Percentiles rank a stretch among this genome's conserved stretches.
Evolutionary conservation across 2,113 vertebrate genomes (phyloP).

Genomic region (Protobothrops mucrosquamatus): DNA sequence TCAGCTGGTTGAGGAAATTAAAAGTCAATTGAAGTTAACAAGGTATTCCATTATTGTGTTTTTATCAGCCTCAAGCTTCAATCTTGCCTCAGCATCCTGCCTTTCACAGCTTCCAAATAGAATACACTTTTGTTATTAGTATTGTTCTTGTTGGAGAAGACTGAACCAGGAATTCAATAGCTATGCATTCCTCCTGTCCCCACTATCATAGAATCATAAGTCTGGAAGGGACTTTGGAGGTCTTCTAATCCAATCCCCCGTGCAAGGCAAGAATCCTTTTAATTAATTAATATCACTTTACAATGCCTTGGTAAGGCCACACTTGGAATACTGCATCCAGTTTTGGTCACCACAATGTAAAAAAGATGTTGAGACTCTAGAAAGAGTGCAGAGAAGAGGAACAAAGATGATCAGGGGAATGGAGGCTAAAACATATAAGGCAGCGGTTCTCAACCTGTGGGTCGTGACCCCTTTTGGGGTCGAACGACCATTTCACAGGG

Average conservation of each 20-base stretch:
- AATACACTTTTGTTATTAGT: background rate
- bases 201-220: background rate
- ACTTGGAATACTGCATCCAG: too few species aligned
- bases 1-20: background rate
- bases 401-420: too few species aligned
- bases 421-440: too few species aligned
- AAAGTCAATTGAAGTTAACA: background rate
- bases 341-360: too few species aligned
- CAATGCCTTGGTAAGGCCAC: too few species aligned
- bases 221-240: background rate
- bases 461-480: too few species aligned
- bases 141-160: background rate
- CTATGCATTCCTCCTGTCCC: background rate
- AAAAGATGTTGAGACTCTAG: too few species aligned
- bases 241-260: background rate
- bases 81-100: background rate
- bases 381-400: too few species aligned
- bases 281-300: too few species aligned
- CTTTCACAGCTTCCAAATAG: background rate
- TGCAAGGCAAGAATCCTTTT: background rate
- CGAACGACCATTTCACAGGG: too few species aligned
- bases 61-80: background rate
- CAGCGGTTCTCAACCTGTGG: too few species aligned
- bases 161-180: background rate
- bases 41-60: background rate